Percentiles rank a stretch among this genome's conserved stretches.
These are phyloP conservation scores for Sebastes trivittatus DNA, from an alignment of 2,797 vertebrate genomes.

Conservation along the genomic window DNA sequence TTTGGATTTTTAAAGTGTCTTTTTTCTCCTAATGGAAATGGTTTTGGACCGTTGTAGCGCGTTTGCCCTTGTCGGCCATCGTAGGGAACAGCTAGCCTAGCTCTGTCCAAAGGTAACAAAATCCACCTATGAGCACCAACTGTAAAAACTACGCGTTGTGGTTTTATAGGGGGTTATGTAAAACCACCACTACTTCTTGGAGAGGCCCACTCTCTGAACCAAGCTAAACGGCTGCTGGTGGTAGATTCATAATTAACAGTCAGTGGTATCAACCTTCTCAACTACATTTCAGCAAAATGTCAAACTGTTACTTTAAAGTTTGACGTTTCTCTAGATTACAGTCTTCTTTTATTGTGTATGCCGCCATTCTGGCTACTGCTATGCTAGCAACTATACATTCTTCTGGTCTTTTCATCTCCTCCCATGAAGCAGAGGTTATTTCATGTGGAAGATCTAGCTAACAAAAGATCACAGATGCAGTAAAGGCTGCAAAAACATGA, in stretches of 20 bases:
- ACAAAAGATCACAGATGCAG: not conserved
- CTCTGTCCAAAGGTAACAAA: not conserved
- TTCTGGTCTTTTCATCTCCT: no score
- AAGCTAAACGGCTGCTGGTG: not conserved
- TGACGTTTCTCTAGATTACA: not conserved
- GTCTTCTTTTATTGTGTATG: not conserved
- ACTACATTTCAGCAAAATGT: not conserved
- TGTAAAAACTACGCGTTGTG: not conserved
- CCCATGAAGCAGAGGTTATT: no score
- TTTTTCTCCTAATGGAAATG: not conserved
- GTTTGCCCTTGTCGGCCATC: no score
- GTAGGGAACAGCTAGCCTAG: no score
- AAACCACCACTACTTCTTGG: not conserved
- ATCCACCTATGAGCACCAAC: not conserved
- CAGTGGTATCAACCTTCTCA: not conserved
- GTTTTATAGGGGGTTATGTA: not conserved
- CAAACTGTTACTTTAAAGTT: not conserved
- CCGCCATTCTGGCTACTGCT: not conserved
- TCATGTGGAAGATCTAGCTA: no score
- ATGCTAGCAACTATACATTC: not conserved
- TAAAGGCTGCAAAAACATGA: not conserved
- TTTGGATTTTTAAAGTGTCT: no score
- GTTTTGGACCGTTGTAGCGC: fast-evolving
- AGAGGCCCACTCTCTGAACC: not conserved
- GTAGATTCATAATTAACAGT: no score